phyloP scores from a whole-genome alignment of 1,140 invertebrate genomes.

The Leptoteleia sp. region DNA sequence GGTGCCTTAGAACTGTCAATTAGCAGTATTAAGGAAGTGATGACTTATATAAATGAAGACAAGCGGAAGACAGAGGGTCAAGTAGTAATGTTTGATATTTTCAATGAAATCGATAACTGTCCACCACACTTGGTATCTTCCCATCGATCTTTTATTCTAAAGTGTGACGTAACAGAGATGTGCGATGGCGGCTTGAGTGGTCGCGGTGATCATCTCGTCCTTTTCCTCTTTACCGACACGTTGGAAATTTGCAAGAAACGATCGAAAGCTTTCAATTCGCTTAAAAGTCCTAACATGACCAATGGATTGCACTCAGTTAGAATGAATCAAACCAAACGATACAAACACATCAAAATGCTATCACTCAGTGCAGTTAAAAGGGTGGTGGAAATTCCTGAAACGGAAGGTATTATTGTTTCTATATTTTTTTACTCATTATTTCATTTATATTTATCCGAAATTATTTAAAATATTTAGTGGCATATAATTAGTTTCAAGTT shows the following conservation, averaged over 20 bases:
- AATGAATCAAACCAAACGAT: constrained; percentile 88
- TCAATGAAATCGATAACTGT: constrained; percentile 98
- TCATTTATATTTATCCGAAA: too few relatives aligned
- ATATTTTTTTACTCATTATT: too few relatives aligned
- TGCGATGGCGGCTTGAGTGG: constrained; percentile 91
- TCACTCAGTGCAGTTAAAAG: constrained; percentile 92
- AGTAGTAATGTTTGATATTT: constrained; percentile 97
- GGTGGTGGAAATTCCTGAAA: constrained; percentile 90
- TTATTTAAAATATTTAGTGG: too few relatives aligned
- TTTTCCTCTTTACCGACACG: constrained; percentile 97
- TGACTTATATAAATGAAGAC: constrained; percentile 98
- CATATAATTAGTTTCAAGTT: too few relatives aligned
- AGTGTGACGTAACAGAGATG: constrained; percentile 94
- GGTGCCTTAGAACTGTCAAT: constrained; percentile 91
- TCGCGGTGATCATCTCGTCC: constrained; percentile 91
- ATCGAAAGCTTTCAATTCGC: constrained; percentile 87
- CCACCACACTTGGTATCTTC: constrained; percentile 95
- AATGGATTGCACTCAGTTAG: constrained; percentile 82
- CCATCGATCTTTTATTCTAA: constrained; percentile 92
- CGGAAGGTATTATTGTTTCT: constrained; percentile 22
- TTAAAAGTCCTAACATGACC: constrained; percentile 86
- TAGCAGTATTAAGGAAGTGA: constrained; percentile 93
- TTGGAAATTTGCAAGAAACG: constrained; percentile 95
- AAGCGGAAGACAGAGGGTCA: constrained; percentile 97
- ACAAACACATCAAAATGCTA: constrained; percentile 95